Evolutionary conservation across 2,888 invertebrate species (phyloP).

Genomic region (Selenia dentaria): DNA sequence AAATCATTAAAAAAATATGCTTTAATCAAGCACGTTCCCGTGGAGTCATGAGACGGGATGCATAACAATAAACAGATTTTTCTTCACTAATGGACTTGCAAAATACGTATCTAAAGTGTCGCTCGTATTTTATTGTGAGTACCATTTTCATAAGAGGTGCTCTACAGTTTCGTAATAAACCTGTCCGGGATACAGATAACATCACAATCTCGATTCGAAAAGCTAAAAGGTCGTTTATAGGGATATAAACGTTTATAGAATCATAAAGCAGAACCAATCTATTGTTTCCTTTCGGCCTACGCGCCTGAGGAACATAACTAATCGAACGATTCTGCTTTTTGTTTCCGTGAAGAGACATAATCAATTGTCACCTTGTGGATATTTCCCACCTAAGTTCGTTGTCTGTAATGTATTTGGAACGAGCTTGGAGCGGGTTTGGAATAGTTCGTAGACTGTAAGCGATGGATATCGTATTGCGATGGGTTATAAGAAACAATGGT

Average conservation of each 20-base stretch:
- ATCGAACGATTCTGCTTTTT: slow-evolving; percentile 80
- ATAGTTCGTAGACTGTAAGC: slow-evolving; percentile 70
- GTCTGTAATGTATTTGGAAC: slow-evolving; percentile 72
- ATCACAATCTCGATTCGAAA: slow-evolving; percentile 75
- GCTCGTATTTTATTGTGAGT: slow-evolving; percentile 41
- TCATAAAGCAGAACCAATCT: slow-evolving; percentile 80
- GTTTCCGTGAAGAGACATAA: slow-evolving; percentile 68
- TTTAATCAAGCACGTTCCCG: slow-evolving; percentile 33
- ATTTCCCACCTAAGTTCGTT: slow-evolving; percentile 66
- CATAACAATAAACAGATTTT: slow-evolving; percentile 32
- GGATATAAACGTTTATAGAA: slow-evolving; percentile 82
- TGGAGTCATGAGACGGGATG: slow-evolving; percentile 22
- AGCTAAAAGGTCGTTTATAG: slow-evolving; percentile 79
- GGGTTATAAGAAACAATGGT: slow-evolving; percentile 65
- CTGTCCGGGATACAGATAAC: slow-evolving; percentile 66
- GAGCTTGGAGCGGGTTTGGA: slow-evolving; percentile 76
- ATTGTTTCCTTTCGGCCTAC: slow-evolving; percentile 78
- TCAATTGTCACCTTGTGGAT: slow-evolving; percentile 80
- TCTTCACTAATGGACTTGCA: slow-evolving; percentile 39
- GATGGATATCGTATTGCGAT: slow-evolving; percentile 79
- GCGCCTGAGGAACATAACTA: slow-evolving; percentile 74
- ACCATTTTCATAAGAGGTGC: slow-evolving; percentile 57
- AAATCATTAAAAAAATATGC: slow-evolving; percentile 34
- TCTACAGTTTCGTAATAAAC: slow-evolving; percentile 72
- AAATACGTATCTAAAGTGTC: slow-evolving; percentile 41